phyloP scores from a whole-genome alignment of 2,797 vertebrate genomes.

The Coregonus sp. region DNA sequence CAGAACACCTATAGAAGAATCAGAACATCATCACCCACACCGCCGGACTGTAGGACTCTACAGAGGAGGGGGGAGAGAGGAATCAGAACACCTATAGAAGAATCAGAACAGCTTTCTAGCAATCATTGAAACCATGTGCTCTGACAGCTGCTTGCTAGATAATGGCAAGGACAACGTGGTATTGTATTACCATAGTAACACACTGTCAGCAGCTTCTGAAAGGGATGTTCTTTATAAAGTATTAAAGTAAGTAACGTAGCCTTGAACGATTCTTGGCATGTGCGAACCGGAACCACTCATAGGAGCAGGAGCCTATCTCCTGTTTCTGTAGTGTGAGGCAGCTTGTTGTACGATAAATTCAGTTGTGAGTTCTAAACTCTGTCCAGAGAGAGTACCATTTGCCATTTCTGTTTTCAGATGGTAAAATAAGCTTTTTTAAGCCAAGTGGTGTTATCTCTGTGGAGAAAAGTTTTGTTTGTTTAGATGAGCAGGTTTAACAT shows the following conservation, averaged over 20 bases:
- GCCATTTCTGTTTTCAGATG: neutral
- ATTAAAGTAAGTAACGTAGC: neutral
- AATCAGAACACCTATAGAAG: neutral
- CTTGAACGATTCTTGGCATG: neutral
- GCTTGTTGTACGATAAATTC: neutral
- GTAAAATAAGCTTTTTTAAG: neutral
- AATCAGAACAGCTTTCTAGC: neutral
- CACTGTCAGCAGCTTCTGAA: neutral
- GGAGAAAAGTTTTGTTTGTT: conserved; percentile 9
- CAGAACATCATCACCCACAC: conserved; percentile 90
- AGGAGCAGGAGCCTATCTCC: neutral
- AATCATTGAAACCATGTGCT: neutral
- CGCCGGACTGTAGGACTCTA: conserved; percentile 94
- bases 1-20: neutral
- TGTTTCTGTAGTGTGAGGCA: neutral
- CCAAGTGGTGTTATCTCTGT: neutral
- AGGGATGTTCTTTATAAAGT: neutral
- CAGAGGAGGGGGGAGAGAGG: neutral
- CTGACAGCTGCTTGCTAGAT: neutral
- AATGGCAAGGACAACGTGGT: neutral
- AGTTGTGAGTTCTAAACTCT: neutral
- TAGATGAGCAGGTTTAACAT: neutral
- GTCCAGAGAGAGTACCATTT: neutral
- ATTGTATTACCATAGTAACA: neutral
- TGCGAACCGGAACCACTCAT: neutral